These are phyloP conservation scores for Schlechtendalia chinensis DNA, from an alignment of 1,140 invertebrate genomes.

Conservation along the genomic window DNA sequence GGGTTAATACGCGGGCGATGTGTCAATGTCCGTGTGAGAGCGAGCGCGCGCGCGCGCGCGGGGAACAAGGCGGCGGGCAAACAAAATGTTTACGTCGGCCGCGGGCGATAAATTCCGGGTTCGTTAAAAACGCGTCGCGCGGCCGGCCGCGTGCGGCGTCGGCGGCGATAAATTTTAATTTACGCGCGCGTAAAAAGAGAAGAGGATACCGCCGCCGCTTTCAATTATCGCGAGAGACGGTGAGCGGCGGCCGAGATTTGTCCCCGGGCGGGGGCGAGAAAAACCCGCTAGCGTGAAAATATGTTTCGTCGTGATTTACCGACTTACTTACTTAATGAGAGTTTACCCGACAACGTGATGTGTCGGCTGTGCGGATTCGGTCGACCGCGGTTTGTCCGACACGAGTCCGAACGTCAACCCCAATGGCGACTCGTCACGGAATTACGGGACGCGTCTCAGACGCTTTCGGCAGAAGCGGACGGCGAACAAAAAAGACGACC, in stretches of 20 bases:
- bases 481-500: no score
- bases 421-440: no score
- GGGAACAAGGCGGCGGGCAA: background rate
- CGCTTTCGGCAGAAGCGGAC: no score
- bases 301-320: constrained; percentile 13
- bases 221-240: background rate
- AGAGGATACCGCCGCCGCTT: background rate
- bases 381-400: no score
- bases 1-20: background rate
- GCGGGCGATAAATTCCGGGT: constrained; percentile 27
- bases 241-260: no score
- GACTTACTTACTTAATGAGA: background rate
- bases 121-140: constrained; percentile 5
- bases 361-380: background rate
- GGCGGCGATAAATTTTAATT: constrained; percentile 28
- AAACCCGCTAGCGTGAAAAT: constrained; percentile 3
- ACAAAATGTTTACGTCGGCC: constrained; percentile 16
- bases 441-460: no score
- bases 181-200: constrained; percentile 3
- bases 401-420: no score
- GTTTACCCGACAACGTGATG: background rate
- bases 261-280: no score
- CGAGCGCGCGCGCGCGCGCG: no score
- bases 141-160: background rate
- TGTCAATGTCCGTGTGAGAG: constrained; percentile 21